Evolutionary conservation across 2,888 invertebrate species (phyloP).

Genomic region (Polymixis lichenea): DNA sequence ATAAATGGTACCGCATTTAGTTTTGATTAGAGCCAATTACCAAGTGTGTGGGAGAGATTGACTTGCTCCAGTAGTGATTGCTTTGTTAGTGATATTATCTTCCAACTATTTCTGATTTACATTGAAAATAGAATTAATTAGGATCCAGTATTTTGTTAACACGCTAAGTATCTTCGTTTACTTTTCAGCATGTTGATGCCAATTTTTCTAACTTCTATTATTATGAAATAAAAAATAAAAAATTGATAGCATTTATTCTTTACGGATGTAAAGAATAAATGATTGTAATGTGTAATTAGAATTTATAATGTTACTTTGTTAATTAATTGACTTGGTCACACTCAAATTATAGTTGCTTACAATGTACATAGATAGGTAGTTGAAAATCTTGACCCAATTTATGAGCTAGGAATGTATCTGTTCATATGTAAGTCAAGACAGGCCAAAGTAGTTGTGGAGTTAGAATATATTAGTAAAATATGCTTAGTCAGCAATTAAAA

Average conservation of each 20-base stretch:
- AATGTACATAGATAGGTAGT: constrained; percentile 2
- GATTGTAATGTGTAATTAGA: constrained; percentile 1
- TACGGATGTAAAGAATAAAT: no score
- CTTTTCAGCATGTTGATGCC: not conserved
- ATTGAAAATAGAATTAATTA: constrained; percentile 7
- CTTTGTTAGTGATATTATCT: constrained; percentile 26
- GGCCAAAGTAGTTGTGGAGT: not conserved
- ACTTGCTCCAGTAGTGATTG: constrained; percentile 41
- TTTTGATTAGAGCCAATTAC: constrained; percentile 67
- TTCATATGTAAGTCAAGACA: not conserved
- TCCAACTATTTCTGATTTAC: not conserved
- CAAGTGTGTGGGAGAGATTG: constrained; percentile 52
- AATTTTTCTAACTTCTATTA: not conserved
- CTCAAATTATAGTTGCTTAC: constrained; percentile 4
- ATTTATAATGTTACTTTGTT: constrained; percentile 3
- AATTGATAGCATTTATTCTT: not conserved
- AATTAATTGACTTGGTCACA: constrained; percentile 26
- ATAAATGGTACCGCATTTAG: constrained; percentile 43
- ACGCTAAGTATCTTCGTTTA: not conserved
- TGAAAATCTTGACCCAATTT: constrained; percentile 37
- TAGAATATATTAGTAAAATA: not conserved
- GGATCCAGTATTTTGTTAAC: not conserved
- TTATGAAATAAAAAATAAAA: not conserved
- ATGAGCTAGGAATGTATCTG: not conserved
- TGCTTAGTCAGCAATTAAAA: constrained; percentile 26